Evolutionary conservation across 2,113 vertebrate species (phyloP), one percentile per base, ranked within the genome.

Genomic region (Cercopithecus mona): DNA sequence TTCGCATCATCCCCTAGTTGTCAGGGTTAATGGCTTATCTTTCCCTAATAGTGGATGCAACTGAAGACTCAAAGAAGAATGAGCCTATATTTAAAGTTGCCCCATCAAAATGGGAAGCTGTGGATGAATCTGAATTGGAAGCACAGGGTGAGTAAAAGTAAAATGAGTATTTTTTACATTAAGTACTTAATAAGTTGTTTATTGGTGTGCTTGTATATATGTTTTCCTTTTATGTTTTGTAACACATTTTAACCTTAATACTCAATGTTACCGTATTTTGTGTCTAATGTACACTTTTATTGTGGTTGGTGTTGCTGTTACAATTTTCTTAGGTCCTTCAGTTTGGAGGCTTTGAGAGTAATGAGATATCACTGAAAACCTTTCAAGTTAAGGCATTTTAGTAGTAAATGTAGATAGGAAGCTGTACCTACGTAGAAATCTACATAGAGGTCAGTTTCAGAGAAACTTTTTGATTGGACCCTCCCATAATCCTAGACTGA

Each of bases 91-190:
- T 99, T 98, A 99, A 99, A 98, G 99, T 99, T 93, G 99, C 99
- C 2, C 99, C 99, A 32, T 99, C 99, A 0, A 99, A 99, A 96
- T 99, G 99, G 99, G 99, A 99, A 98, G 99, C 99, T 70, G 99
- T 99, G 94, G 99, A 99, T 97, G 99, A 99, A 98, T 97, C 99
- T 0, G 99, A 99, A 97, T 98, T 99, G 88, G 99, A 99, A 98
- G 98, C 99, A 97, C 99, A 99, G 98, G 99, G 99, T 99, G 96
- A 98, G 98, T 98, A 97, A 90, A 91, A 88, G 66, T 94, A 40
- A 0, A 92, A 5, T 55, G 81, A 96, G 81, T 82, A n/a, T 0
- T 87, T 75, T 88, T 84, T 78, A 66, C 96, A 40, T 68, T 70
- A 40, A 93, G 10, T 87, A 48, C 64, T 86, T 83, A 75, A 75